Conservation (phyloP, 2,888 invertebrate genomes). For the Allygus modestus region DNA sequence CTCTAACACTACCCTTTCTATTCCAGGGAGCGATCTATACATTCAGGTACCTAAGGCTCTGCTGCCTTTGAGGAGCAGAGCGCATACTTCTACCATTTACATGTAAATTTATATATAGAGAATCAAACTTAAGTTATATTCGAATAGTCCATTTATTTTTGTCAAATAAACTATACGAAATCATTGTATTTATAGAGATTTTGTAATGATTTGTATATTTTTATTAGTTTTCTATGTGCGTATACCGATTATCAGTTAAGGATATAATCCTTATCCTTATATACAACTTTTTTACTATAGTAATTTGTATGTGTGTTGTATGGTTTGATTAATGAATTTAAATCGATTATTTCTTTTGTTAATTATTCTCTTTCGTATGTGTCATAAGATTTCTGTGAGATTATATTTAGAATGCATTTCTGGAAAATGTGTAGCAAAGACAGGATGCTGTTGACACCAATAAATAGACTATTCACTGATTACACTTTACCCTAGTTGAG, state of each 20-base stretch:
- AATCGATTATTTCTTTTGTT: background rate
- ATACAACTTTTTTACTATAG: constrained; percentile 16
- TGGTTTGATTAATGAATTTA: background rate
- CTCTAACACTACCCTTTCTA: too few relatives aligned
- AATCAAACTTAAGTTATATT: constrained; percentile 46
- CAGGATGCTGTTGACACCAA: constrained; percentile 42
- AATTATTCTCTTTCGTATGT: background rate
- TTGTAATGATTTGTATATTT: constrained; percentile 48
- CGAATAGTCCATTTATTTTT: constrained; percentile 58
- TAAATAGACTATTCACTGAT: constrained; percentile 54
- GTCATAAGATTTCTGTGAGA: constrained; percentile 10
- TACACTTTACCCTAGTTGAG: constrained; percentile 50
- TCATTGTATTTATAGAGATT: constrained; percentile 38
- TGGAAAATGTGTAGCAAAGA: background rate
- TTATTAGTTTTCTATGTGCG: constrained; percentile 46
- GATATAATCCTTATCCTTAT: constrained; percentile 29
- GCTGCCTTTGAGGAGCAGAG: background rate
- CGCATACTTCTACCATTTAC: constrained; percentile 30
- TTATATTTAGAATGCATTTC: background rate
- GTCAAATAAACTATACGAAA: constrained; percentile 25
- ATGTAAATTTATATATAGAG: constrained; percentile 52
- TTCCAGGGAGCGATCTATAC: constrained; percentile 18
- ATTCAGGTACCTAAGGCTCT: background rate
- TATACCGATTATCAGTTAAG: background rate
- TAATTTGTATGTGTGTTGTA: constrained; percentile 29